Conservation (phyloP, 2,797 vertebrate species). For the Argentina silus region DNA sequence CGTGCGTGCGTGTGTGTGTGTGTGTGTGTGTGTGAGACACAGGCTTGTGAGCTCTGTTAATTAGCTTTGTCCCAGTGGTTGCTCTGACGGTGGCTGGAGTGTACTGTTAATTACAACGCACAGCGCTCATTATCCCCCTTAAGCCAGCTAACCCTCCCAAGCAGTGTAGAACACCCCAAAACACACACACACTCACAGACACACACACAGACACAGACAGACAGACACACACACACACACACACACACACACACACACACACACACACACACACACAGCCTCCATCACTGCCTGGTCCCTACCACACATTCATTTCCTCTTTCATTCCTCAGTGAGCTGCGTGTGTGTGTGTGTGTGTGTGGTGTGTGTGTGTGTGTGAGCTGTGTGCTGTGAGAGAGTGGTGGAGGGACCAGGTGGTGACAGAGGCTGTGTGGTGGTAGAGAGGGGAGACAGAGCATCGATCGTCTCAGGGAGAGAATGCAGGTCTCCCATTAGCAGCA, state of each 20-base stretch:
- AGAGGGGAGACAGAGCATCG: slow-evolving; percentile 24
- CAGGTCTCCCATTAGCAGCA: slow-evolving; percentile 44
- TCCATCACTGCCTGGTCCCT: no score
- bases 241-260: slow-evolving; percentile 14
- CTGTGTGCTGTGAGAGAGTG: slow-evolving; percentile 33
- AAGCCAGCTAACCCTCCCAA: slow-evolving; percentile 21
- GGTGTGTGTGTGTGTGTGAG: not conserved
- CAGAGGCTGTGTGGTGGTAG: slow-evolving; percentile 13
- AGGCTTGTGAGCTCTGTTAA: slow-evolving; percentile 10
- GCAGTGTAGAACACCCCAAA: not conserved
- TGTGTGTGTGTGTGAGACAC: slow-evolving; percentile 8
- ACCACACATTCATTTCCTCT: no score
- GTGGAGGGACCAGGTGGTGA: not conserved
- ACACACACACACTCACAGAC: slow-evolving; percentile 15
- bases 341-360: no score
- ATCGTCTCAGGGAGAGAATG: slow-evolving; percentile 54
- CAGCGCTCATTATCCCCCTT: slow-evolving; percentile 33
- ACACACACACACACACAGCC: slow-evolving; percentile 12
- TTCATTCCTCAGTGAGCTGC: no score
- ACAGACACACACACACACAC: no score
- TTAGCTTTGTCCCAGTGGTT: slow-evolving; percentile 32
- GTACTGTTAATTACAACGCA: slow-evolving; percentile 32
- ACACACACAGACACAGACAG: no score
- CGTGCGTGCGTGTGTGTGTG: slow-evolving; percentile 9
- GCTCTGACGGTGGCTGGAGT: slow-evolving; percentile 13